Conservation (phyloP, 2,113 vertebrate species). For the Sorex araneus region DNA sequence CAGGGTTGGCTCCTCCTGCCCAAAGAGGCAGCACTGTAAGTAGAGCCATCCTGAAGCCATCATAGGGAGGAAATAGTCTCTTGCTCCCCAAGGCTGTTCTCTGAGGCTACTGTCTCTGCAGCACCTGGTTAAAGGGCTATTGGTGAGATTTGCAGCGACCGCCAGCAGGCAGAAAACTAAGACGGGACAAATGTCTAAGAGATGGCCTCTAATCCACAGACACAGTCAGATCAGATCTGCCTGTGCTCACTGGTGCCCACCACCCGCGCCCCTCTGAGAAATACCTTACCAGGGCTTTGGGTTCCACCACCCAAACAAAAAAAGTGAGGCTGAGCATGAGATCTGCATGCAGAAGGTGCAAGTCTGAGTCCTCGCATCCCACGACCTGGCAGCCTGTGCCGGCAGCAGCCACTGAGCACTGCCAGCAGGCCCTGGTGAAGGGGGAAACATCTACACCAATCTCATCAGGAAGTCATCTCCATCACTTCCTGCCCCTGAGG, state of each 20-base stretch:
- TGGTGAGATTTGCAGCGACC: not conserved
- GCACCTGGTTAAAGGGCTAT: not conserved
- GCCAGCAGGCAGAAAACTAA: not conserved
- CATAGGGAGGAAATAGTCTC: fast-evolving
- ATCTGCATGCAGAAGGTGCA: not conserved
- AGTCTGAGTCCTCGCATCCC: not conserved
- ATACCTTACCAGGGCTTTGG: not conserved
- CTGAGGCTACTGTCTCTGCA: not conserved
- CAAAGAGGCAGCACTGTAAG: no score
- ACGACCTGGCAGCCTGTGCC: no score
- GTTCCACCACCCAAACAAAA: not conserved
- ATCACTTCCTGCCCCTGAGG: not conserved
- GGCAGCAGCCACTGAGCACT: no score
- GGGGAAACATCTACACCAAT: no score
- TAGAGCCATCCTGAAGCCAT: not conserved
- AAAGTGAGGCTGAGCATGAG: not conserved
- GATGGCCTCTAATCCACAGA: not conserved
- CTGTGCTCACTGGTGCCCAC: not conserved
- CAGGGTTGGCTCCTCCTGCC: not conserved
- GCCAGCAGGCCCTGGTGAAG: no score
- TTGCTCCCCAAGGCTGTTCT: not conserved
- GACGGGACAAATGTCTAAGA: not conserved
- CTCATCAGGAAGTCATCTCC: constrained; percentile 12
- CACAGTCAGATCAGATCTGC: not conserved
- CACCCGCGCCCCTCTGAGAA: not conserved